Evolutionary conservation across 2,888 invertebrate genomes (phyloP).

Genomic region (Hoplodrina blanda): DNA sequence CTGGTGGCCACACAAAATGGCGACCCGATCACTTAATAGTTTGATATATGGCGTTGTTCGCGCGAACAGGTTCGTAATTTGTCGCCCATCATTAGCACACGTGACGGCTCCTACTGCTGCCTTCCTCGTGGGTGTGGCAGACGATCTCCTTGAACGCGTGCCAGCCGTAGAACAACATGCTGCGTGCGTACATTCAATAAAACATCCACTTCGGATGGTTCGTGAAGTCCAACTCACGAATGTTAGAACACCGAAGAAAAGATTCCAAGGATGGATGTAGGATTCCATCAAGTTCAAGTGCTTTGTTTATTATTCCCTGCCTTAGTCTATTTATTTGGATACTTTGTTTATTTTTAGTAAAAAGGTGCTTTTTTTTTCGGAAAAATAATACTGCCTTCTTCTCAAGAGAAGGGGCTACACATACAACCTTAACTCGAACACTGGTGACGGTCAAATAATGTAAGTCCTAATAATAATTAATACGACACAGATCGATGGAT

Average conservation of each 20-base stretch:
- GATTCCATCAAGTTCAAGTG: no score
- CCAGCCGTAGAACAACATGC: slow-evolving; percentile 30
- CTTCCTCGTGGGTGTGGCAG: slow-evolving; percentile 78
- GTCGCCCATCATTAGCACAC: slow-evolving; percentile 63
- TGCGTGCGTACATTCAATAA: background rate
- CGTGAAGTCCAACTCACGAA: background rate
- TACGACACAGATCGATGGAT: no score
- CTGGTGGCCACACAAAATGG: slow-evolving; percentile 44
- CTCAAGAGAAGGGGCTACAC: no score
- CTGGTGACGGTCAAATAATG: no score
- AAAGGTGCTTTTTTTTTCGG: no score
- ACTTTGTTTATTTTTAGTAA: no score
- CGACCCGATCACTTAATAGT: slow-evolving; percentile 43
- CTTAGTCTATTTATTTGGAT: no score
- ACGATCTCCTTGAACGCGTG: slow-evolving; percentile 67
- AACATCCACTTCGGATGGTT: slow-evolving; percentile 18
- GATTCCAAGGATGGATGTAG: no score
- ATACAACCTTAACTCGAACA: no score
- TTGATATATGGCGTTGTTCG: slow-evolving; percentile 45
- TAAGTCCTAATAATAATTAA: no score
- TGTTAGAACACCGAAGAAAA: background rate
- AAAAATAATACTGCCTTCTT: no score
- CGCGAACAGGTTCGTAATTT: slow-evolving; percentile 55
- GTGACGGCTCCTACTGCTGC: slow-evolving; percentile 56
- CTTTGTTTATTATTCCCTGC: no score